Conservation (phyloP, 1,140 invertebrate species). For the Drosophila asahinai region DNA sequence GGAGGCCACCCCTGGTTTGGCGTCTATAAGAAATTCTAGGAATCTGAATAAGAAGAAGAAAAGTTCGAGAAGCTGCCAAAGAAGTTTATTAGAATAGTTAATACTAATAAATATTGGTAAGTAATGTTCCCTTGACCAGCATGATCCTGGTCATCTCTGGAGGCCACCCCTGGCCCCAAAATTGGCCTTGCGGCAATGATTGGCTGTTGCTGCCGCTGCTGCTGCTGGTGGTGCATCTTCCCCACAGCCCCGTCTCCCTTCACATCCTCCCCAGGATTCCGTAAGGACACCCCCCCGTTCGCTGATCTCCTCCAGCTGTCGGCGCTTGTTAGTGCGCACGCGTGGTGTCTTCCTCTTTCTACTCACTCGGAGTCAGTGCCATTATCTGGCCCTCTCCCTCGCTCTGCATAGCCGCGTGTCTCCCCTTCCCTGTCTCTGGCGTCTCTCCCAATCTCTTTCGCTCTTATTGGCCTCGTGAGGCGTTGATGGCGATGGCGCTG, state of each 20-base stretch:
- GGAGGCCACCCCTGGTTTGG: conserved; percentile 33
- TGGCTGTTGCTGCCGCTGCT: conserved; percentile 60
- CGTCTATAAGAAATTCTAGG: too few relatives aligned
- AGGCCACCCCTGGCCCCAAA: conserved; percentile 53
- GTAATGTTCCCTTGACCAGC: not conserved
- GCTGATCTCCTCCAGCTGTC: conserved; percentile 48
- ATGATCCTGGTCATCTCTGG: conserved; percentile 42
- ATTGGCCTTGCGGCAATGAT: conserved; percentile 81
- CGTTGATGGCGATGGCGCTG: conserved; percentile 86
- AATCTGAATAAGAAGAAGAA: too few relatives aligned
- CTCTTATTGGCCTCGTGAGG: conserved; percentile 73
- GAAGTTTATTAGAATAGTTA: too few relatives aligned
- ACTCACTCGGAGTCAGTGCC: not conserved
- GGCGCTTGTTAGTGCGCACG: conserved; percentile 56
- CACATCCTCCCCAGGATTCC: not conserved
- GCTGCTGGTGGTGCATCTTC: conserved; percentile 1
- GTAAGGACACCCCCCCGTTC: conserved; percentile 18
- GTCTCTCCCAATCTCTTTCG: not conserved
- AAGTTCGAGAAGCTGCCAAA: too few relatives aligned
- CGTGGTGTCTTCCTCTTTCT: conserved; percentile 51
- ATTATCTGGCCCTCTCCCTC: conserved; percentile 8
- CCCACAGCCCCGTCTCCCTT: conserved; percentile 6
- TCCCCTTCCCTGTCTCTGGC: not conserved
- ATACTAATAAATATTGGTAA: not conserved
- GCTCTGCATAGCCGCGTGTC: not conserved